Evolutionary conservation across 2,888 invertebrate genomes (phyloP).

Genomic region (Drosophila nr. perissopoda): DNA sequence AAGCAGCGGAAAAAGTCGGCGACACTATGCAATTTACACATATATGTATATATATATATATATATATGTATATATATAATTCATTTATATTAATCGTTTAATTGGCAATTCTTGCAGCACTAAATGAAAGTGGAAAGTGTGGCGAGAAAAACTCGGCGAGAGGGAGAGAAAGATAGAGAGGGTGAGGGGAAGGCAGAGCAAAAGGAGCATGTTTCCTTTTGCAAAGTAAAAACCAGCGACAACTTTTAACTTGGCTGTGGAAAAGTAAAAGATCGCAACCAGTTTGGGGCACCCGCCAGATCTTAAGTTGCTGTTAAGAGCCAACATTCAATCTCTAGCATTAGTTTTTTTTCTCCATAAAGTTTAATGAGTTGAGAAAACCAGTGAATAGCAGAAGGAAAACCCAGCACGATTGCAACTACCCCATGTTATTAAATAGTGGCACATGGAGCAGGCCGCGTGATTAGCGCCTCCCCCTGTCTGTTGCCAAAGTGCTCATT

Average conservation of each 20-base stretch:
- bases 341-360: neutral
- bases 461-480: conserved; percentile 41
- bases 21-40: conserved; percentile 17
- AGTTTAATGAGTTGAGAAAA: conserved; percentile 14
- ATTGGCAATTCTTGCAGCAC: conserved; percentile 46
- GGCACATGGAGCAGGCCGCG: conserved; percentile 16
- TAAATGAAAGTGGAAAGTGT: conserved; percentile 63
- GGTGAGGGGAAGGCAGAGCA: conserved; percentile 8
- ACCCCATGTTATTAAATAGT: conserved; percentile 33
- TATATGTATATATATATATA: conserved; percentile 34
- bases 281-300: conserved; percentile 21
- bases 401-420: conserved; percentile 7
- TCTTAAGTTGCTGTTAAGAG: conserved; percentile 12
- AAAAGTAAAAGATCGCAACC: conserved; percentile 21
- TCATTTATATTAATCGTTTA: conserved; percentile 35
- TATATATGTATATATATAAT: conserved; percentile 5
- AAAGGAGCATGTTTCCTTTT: conserved; percentile 53
- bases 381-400: conserved; percentile 6
- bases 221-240: conserved; percentile 22
- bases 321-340: conserved; percentile 10
- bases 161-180: conserved; percentile 3
- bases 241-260: conserved; percentile 25
- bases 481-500: conserved; percentile 23
- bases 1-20: conserved; percentile 31
- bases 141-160: conserved; percentile 5